These are phyloP conservation scores for Willowsia nigromaculata DNA, from an alignment of 2,888 invertebrate genomes.

Conservation along the genomic window DNA sequence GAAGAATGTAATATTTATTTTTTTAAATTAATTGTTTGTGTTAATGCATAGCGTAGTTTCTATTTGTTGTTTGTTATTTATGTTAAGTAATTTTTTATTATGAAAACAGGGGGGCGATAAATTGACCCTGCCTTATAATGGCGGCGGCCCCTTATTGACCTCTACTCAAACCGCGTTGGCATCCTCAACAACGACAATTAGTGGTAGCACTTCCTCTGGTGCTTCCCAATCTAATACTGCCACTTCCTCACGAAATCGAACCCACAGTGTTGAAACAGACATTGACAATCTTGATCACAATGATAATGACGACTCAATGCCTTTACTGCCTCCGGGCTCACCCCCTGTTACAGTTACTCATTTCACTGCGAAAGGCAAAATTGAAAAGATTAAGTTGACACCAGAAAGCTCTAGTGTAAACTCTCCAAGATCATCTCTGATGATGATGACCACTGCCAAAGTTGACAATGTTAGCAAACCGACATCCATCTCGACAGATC, in stretches of 20 bases:
- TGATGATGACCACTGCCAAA: not conserved
- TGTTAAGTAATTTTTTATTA: constrained; percentile 61
- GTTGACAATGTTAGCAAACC: constrained; percentile 2
- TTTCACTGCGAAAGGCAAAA: constrained; percentile 82
- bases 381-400: constrained; percentile 80
- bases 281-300: constrained; percentile 69
- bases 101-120: constrained; percentile 78
- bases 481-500: not conserved
- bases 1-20: not conserved
- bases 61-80: not conserved
- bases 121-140: constrained; percentile 75
- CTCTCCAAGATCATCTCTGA: not conserved
- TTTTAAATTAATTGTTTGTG: constrained; percentile 53
- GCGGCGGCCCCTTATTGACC: constrained; percentile 74
- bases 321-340: constrained; percentile 73
- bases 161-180: constrained; percentile 67
- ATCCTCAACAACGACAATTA: constrained; percentile 9
- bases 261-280: constrained; percentile 61
- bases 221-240: not conserved
- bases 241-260: constrained; percentile 31
- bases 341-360: constrained; percentile 85
- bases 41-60: constrained; percentile 39
- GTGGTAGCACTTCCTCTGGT: not conserved
- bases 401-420: constrained; percentile 73
- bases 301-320: constrained; percentile 75